phyloP scores from a whole-genome alignment of 2,113 vertebrate species.

The Etheostoma spectabile region DNA sequence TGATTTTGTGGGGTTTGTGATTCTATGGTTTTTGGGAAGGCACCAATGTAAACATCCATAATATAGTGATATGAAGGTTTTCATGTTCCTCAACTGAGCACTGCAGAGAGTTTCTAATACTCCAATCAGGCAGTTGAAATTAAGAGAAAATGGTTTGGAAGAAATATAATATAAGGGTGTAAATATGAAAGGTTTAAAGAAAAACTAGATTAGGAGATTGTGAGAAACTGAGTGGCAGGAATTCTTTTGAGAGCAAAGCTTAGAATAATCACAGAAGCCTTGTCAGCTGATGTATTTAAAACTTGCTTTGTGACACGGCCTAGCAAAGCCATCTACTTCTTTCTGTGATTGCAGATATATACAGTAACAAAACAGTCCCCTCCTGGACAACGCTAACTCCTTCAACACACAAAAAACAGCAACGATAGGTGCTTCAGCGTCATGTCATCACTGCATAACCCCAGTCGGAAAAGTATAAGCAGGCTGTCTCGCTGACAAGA shows the following conservation, averaged over 20 bases:
- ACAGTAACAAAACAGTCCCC: neutral
- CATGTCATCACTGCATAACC: neutral
- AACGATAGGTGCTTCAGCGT: rapidly evolving
- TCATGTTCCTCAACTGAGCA: too few relatives aligned
- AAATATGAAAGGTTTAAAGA: conserved; percentile 23
- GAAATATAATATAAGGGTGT: conserved; percentile 28
- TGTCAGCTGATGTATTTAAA: neutral
- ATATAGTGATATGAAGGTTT: too few relatives aligned
- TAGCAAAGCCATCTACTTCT: neutral
- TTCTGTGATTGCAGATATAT: conserved; percentile 3
- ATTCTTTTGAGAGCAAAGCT: conserved; percentile 27
- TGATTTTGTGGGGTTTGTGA: too few relatives aligned
- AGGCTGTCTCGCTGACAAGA: neutral
- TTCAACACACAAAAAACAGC: neutral
- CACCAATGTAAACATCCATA: too few relatives aligned
- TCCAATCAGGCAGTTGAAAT: conserved; percentile 2
- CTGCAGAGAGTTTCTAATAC: too few relatives aligned
- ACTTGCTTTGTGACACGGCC: neutral
- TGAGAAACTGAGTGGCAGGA: conserved; percentile 22
- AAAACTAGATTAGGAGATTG: neutral
- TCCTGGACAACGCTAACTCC: neutral
- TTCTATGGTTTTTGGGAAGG: too few relatives aligned
- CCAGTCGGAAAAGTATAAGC: conserved; percentile 13
- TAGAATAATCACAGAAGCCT: conserved; percentile 17
- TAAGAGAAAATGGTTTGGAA: conserved; percentile 7